phyloP scores from a whole-genome alignment of 2,888 invertebrate genomes.

The Rotaria macrura region DNA sequence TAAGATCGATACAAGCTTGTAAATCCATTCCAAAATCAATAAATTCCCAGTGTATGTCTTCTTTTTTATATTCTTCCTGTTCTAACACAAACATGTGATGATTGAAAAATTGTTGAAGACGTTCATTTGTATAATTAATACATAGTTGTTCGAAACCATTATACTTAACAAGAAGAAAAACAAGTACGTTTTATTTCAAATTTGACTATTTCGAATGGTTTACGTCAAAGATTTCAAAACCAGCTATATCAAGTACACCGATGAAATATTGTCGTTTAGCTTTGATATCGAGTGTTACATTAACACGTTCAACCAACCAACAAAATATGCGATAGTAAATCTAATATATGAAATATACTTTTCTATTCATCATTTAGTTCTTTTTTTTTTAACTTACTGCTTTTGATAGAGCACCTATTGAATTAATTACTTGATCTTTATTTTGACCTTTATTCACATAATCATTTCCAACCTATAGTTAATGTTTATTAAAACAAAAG shows the following conservation, averaged over 20 bases:
- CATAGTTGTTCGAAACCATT: conserved; percentile 95
- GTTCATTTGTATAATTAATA: conserved; percentile 96
- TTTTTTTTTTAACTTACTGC: not conserved
- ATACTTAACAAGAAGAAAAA: conserved; percentile 71
- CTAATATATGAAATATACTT: conserved; percentile 36
- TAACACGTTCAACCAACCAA: conserved; percentile 96
- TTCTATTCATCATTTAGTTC: too few species aligned
- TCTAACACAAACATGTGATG: conserved; percentile 93
- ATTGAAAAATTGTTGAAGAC: conserved; percentile 94
- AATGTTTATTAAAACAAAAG: not conserved
- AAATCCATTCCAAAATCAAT: conserved; percentile 96
- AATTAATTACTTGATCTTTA: conserved; percentile 61
- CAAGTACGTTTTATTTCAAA: too few species aligned
- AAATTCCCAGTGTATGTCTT: conserved; percentile 87
- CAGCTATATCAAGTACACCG: conserved; percentile 99
- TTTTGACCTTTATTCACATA: conserved; percentile 97
- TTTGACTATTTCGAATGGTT: conserved; percentile 34
- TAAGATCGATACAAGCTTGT: conserved; percentile 81
- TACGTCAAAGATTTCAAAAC: conserved; percentile 97
- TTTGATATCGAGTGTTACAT: conserved; percentile 95
- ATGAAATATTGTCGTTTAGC: conserved; percentile 97
- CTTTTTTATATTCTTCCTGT: conserved; percentile 86
- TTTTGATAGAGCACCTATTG: conserved; percentile 52
- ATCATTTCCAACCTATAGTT: conserved; percentile 65
- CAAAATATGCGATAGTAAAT: conserved; percentile 53